These are phyloP conservation scores for Nudaria mundana DNA, from an alignment of 2,888 invertebrate genomes.

Conservation along the genomic window DNA sequence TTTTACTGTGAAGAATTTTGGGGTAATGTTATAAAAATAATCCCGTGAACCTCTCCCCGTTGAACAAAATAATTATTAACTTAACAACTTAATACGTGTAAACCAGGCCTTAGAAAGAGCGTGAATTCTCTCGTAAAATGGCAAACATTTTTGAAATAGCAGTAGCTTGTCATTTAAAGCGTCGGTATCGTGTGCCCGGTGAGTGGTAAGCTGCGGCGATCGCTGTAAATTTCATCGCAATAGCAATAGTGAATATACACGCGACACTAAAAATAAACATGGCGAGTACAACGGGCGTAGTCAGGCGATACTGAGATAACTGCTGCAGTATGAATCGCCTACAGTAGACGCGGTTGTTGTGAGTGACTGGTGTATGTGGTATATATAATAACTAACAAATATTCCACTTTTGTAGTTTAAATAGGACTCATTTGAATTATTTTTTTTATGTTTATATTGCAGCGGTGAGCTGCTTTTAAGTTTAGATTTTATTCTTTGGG, in stretches of 20 bases:
- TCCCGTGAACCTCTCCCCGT: slow-evolving; percentile 49
- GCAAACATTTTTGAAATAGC: slow-evolving; percentile 73
- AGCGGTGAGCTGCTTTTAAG: too few relatives aligned
- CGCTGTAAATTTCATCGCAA: slow-evolving; percentile 73
- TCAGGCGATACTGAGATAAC: slow-evolving; percentile 71
- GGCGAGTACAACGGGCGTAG: slow-evolving; percentile 65
- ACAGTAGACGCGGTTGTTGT: slow-evolving; percentile 47
- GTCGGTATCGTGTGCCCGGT: slow-evolving; percentile 58
- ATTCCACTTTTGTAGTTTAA: too few relatives aligned
- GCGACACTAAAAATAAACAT: slow-evolving; percentile 75
- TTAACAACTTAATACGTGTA: too few relatives aligned
- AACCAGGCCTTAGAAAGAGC: slow-evolving; percentile 59
- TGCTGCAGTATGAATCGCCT: slow-evolving; percentile 54
- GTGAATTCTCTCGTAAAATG: slow-evolving; percentile 67
- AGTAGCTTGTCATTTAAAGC: slow-evolving; percentile 68
- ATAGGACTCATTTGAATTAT: too few relatives aligned
- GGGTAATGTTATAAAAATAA: slow-evolving; percentile 55
- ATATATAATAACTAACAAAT: too few relatives aligned
- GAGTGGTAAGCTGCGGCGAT: slow-evolving; percentile 52
- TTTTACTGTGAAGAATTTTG: slow-evolving; percentile 23
- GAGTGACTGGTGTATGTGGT: slow-evolving; percentile 39
- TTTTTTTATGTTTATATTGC: too few relatives aligned
- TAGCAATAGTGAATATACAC: slow-evolving; percentile 70
- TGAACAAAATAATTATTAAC: slow-evolving; percentile 66
- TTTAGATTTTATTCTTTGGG: too few relatives aligned